Conservation (phyloP, 2,888 invertebrate genomes). For the Taenaris catops region DNA sequence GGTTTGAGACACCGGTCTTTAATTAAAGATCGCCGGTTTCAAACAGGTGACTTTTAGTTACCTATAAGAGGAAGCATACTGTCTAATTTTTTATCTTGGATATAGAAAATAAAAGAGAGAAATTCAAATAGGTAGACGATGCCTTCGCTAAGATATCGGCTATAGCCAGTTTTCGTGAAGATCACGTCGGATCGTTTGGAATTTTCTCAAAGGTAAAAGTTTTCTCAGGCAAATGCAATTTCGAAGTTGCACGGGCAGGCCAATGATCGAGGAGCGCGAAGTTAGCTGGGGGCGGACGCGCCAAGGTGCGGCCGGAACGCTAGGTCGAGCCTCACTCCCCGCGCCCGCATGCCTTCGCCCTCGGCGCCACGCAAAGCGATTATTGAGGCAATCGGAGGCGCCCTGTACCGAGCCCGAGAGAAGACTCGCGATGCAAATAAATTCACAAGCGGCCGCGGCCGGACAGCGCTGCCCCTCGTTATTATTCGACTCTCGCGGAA, state of each 20-base stretch:
- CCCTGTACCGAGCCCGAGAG: conserved; percentile 40
- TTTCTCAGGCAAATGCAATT: conserved; percentile 65
- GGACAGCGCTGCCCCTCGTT: conserved; percentile 74
- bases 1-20: too few relatives aligned
- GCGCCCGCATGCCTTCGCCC: conserved; percentile 27
- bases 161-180: conserved; percentile 46
- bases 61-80: too few relatives aligned
- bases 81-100: background rate
- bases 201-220: conserved; percentile 67
- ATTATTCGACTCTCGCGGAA: conserved; percentile 76
- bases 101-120: conserved; percentile 12
- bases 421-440: conserved; percentile 72
- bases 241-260: conserved; percentile 55
- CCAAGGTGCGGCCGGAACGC: conserved; percentile 16
- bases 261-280: conserved; percentile 31
- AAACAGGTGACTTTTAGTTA: too few relatives aligned
- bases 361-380: conserved; percentile 54
- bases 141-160: conserved; percentile 46
- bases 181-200: conserved; percentile 54
- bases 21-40: too few relatives aligned
- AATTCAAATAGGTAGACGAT: conserved; percentile 54
- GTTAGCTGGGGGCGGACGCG: conserved; percentile 26
- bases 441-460: conserved; percentile 60
- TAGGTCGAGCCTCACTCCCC: conserved; percentile 8
- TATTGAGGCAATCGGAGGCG: conserved; percentile 66